Base-by-base conservation (phyloP, 2,113 vertebrate species). In the Physeter macrocephalus region DNA sequence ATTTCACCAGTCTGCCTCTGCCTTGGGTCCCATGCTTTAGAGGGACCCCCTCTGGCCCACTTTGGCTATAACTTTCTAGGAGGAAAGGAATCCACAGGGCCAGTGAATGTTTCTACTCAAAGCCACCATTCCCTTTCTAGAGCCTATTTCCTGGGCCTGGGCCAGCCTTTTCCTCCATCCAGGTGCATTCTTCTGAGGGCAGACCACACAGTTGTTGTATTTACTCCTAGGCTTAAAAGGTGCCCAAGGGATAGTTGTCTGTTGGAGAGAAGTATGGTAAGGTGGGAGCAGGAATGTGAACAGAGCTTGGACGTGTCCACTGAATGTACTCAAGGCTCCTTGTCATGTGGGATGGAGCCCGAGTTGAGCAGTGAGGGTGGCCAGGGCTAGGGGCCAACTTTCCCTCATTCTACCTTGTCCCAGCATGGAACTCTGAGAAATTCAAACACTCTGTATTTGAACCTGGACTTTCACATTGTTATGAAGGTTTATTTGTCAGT, bases 401-500 rank as follows among this genome's bases (percentile, higher is more conserved):
- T 75, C 31, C 61, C 59, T n/a, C 41, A n/a, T 36, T 49, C 57
- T 27, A 54, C 27, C 31, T 5, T 61, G 62, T 95, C 57, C 41
- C 39, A 54, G 11, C 52, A 41, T 66, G 57, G 34, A 83, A 88
- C 80, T 90, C 25, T 6, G 82, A 93, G 59, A 93, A 96, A 74
- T 39, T 67, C 27, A 97, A 49, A 62, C 66, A n/a, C 49, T 88
- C 59, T 59, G 0, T 27, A 39, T 85, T 83, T 85, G 66, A 95
- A 62, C 36, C 18, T 87, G 69, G 52, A 23, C 10, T 94, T 94
- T 46, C 8, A 91, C 6, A 6, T 88, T 66, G 39, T 67, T 93
- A 86, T 36, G 46, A 87, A 74, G 80, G 27, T 64, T 77, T 66
- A 64, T 74, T 67, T 84, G 43, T 91, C 57, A 83, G 46, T 77